Evolutionary conservation across 2,888 invertebrate species (phyloP).

Genomic region (Adineta ricciae): DNA sequence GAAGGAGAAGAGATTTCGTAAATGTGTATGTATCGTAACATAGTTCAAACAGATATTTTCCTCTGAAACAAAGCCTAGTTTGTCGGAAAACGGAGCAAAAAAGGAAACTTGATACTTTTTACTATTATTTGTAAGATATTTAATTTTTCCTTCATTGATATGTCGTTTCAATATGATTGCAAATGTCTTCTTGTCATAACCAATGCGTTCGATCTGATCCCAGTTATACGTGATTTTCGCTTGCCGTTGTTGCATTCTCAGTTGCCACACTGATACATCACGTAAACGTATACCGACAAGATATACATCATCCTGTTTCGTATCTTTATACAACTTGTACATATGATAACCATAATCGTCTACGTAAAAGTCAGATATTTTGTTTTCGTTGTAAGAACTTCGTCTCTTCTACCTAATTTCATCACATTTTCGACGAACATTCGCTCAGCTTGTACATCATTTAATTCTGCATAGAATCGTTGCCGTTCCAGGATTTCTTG

Average conservation of each 20-base stretch:
- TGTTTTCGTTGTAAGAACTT: too few species aligned
- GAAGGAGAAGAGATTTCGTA: not conserved
- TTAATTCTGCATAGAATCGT: not conserved
- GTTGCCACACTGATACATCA: not conserved
- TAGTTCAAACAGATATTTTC: not conserved
- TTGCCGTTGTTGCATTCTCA: not conserved
- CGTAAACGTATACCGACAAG: not conserved
- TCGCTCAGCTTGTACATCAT: slow-evolving; percentile 14
- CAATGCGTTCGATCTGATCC: slow-evolving; percentile 13
- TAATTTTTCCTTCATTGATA: not conserved
- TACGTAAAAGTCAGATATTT: not conserved
- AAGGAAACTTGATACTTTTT: not conserved
- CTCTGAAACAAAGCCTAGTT: too few species aligned
- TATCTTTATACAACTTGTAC: slow-evolving; percentile 18
- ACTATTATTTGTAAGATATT: slow-evolving; percentile 19
- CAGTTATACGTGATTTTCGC: not conserved
- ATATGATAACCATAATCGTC: slow-evolving; percentile 19
- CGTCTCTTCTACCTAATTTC: not conserved
- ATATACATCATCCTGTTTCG: not conserved
- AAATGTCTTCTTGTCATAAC: not conserved
- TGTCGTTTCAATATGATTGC: not conserved
- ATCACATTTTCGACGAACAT: not conserved
- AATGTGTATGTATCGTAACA: not conserved
- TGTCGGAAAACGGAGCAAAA: too few species aligned
- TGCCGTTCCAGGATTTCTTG: not conserved